phyloP scores from a whole-genome alignment of 2,797 vertebrate genomes.

The Coregonus suidteri region DNA sequence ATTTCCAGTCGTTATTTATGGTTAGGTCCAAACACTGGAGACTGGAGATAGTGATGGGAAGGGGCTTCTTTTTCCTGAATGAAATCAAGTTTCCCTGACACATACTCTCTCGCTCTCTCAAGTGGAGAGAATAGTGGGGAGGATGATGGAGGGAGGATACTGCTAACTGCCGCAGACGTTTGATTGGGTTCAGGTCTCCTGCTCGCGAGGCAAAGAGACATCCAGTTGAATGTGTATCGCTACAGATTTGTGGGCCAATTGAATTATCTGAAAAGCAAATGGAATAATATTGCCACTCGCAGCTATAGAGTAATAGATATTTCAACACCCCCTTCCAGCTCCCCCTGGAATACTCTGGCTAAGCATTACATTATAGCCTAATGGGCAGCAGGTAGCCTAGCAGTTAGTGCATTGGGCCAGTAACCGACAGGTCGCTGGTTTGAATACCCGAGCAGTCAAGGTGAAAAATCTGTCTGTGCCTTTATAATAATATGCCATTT shows the following conservation, averaged over 20 bases:
- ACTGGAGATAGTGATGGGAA: slow-evolving; percentile 35
- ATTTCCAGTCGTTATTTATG: slow-evolving; percentile 61
- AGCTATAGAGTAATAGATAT: neutral
- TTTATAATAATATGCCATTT: too few relatives aligned
- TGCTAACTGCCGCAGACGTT: slow-evolving; percentile 52
- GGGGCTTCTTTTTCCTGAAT: slow-evolving; percentile 66
- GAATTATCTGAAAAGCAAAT: neutral
- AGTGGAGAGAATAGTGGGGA: slow-evolving; percentile 19
- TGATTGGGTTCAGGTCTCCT: slow-evolving; percentile 19
- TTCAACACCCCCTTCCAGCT: neutral
- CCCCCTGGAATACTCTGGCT: neutral
- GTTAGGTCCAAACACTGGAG: slow-evolving; percentile 23
- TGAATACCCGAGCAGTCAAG: too few relatives aligned
- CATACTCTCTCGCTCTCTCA: slow-evolving; percentile 55
- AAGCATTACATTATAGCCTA: neutral
- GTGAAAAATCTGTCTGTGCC: too few relatives aligned
- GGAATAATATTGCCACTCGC: neutral
- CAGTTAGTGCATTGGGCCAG: too few relatives aligned
- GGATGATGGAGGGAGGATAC: neutral
- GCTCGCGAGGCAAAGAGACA: neutral
- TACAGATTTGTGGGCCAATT: neutral
- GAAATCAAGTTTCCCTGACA: slow-evolving; percentile 59
- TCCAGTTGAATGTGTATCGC: neutral
- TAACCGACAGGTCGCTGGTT: too few relatives aligned
- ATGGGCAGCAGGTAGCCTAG: too few relatives aligned